Base-by-base conservation (phyloP, 2,113 vertebrate species). In the Cyphomyrus discorhynchus region DNA sequence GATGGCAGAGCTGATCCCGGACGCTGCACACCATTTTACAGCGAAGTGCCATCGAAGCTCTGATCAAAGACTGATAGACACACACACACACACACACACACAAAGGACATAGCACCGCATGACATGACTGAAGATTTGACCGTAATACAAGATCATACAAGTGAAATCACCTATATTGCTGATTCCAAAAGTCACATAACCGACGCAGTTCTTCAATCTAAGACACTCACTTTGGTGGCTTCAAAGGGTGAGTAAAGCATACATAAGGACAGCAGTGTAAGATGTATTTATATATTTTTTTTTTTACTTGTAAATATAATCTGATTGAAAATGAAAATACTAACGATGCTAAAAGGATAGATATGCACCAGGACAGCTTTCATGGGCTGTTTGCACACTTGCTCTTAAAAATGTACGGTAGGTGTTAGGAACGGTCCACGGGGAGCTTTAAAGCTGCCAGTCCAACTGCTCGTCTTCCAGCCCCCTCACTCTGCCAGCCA, bases 61-160 rank as follows among this genome's bases (percentile, higher is more conserved):
- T 74, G 88, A 53, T 50, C 70, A 53, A 45, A 80, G 47, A 66
- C 19, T 52, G 45, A 58, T 15, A 47, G 11, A 80, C 35, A 35
- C 21, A 50, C 58, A 88, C 58, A 47, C 42, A 74, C 84, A 86
- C 83, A 1, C 47, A 10, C 84, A 6, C 45, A 27, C 84, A 13
- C 84, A 52, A 15, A 86, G 49, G 5, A 87, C 24, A 87, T 8
- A 13, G 49, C 85, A 87, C 27, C 47, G 42, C 85, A 53, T 45
- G 45, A 42, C 45, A 80, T 15, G 19, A 89, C 66, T 15, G 35
- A 46, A 88, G 66, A 62, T 27, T 19, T 84, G 24, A 84, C 42
- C 82, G 15, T 49, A 82, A 53, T 82, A 89, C 45, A 50, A 89
- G 88, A 89, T 31, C 31, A 52, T 50, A 88, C 19, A 21, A 45